A percentile compares a stretch with the other conserved stretches of the same genome.
Conservation (phyloP, 2,113 vertebrate species). For the Elaphurus davidianus region DNA sequence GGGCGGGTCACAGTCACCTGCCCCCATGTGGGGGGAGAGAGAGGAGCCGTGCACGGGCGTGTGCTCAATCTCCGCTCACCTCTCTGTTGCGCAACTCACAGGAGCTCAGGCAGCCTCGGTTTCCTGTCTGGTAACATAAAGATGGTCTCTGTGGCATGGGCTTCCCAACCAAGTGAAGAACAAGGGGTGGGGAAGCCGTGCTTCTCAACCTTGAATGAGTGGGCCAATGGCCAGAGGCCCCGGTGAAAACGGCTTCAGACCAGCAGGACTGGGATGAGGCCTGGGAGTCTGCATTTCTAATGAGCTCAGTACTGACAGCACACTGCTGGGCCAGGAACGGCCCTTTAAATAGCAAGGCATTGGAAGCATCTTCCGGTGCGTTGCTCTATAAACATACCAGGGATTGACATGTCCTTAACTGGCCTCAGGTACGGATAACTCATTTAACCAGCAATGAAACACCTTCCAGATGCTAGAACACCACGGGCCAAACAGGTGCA, state of each 20-base stretch:
- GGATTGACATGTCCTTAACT: neutral
- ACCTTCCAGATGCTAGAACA: neutral
- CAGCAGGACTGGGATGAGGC: neutral
- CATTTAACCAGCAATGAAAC: neutral
- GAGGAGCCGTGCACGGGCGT: accelerated
- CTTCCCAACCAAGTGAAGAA: neutral
- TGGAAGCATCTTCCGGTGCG: neutral
- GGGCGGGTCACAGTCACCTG: neutral
- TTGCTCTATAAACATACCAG: neutral
- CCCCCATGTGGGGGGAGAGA: accelerated
- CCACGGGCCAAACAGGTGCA: neutral
- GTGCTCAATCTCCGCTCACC: neutral
- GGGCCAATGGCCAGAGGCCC: neutral
- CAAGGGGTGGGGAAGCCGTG: neutral
- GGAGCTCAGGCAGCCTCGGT: neutral
- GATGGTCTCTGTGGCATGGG: neutral
- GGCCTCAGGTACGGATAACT: neutral
- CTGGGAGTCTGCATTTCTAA: neutral
- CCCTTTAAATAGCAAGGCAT: neutral
- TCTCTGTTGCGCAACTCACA: neutral
- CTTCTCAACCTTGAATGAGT: neutral
- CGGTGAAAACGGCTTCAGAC: neutral
- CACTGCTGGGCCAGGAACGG: neutral
- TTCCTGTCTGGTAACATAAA: neutral
- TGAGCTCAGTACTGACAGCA: neutral